phyloP scores from a whole-genome alignment of 2,888 invertebrate genomes.

The Steinernema carpocapsae region DNA sequence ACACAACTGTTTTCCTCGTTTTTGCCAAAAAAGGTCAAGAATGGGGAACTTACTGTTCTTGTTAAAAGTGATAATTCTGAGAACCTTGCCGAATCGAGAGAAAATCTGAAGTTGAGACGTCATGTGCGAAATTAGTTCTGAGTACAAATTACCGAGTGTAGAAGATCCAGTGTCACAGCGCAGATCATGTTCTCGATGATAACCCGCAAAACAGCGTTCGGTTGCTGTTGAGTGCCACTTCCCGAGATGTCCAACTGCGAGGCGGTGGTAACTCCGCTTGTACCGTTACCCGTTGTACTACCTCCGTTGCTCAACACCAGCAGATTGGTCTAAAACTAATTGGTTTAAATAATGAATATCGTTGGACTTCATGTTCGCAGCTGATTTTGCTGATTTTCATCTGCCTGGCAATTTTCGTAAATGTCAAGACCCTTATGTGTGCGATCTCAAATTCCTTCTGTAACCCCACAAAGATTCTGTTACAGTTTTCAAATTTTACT shows the following conservation, averaged over 20 bases:
- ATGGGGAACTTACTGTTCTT: constrained; percentile 91
- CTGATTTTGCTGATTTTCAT: no score
- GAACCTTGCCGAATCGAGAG: constrained; percentile 95
- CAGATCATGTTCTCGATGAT: constrained; percentile 99
- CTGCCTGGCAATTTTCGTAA: no score
- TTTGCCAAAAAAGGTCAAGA: no score
- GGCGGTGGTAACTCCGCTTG: constrained; percentile 43
- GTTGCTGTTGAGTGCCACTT: constrained; percentile 73
- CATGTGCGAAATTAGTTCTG: not conserved
- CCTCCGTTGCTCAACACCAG: constrained; percentile 40
- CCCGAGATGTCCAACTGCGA: constrained; percentile 81
- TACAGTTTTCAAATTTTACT: no score
- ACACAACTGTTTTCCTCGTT: no score
- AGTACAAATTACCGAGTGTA: constrained; percentile 79
- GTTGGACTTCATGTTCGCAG: not conserved
- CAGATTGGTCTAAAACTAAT: constrained; percentile 45
- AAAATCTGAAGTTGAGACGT: constrained; percentile 79
- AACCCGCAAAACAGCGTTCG: constrained; percentile 84
- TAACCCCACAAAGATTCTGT: no score
- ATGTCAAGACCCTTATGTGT: no score
- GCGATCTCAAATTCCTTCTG: no score
- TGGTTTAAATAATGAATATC: no score
- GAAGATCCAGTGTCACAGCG: constrained; percentile 94
- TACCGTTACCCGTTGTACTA: constrained; percentile 20
- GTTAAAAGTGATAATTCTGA: constrained; percentile 99